These are phyloP conservation scores for Xestia c-nigrum DNA, from an alignment of 2,888 invertebrate genomes.

Conservation along the genomic window DNA sequence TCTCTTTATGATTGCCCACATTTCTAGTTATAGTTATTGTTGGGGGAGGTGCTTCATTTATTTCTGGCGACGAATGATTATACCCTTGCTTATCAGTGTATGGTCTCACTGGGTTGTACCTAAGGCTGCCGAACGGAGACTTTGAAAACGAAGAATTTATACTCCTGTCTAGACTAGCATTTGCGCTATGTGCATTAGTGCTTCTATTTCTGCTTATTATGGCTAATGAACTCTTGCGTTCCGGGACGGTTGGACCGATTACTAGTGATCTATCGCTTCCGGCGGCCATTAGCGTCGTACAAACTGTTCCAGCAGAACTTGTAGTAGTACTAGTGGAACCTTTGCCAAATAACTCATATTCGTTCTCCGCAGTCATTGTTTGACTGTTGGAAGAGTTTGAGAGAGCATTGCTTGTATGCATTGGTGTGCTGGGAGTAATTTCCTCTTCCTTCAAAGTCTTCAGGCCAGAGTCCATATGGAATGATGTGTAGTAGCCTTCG, in stretches of 20 bases:
- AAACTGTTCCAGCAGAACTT: constrained; percentile 97
- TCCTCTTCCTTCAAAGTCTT: constrained; percentile 95
- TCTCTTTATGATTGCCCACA: constrained; percentile 87
- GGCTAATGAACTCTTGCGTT: constrained; percentile 94
- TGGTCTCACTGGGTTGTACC: constrained; percentile 81
- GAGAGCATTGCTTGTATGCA: constrained; percentile 93
- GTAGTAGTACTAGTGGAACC: constrained; percentile 97
- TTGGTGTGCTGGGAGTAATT: constrained; percentile 92
- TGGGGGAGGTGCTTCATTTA: constrained; percentile 77
- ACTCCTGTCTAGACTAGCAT: constrained; percentile 90
- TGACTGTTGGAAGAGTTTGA: constrained; percentile 93
- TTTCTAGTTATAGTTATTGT: constrained; percentile 85
- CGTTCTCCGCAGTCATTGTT: constrained; percentile 95
- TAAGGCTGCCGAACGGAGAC: constrained; percentile 84
- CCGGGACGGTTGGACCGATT: constrained; percentile 94
- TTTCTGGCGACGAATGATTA: constrained; percentile 84
- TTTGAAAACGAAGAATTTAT: constrained; percentile 82
- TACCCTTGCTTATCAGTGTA: constrained; percentile 81
- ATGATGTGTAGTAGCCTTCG: constrained; percentile 99
- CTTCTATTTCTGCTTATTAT: constrained; percentile 90
- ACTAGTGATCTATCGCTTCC: constrained; percentile 92
- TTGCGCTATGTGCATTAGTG: constrained; percentile 87
- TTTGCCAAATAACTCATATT: constrained; percentile 97
- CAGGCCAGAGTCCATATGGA: constrained; percentile 98
- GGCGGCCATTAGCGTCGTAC: constrained; percentile 94